These are phyloP conservation scores for Uropsilus gracilis DNA, from an alignment of 2,113 vertebrate species.

Conservation along the genomic window DNA sequence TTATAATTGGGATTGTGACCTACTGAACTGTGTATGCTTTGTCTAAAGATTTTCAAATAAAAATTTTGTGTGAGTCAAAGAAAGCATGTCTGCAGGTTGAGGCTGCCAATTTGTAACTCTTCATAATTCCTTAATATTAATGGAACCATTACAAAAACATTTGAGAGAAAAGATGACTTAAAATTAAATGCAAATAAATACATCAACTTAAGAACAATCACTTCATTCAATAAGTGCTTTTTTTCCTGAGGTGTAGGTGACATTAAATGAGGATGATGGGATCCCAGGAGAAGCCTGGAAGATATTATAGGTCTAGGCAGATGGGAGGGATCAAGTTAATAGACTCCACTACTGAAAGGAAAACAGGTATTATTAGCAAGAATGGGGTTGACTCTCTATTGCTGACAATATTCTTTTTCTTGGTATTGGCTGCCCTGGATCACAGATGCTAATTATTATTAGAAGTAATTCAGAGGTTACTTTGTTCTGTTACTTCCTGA, in stretches of 20 bases:
- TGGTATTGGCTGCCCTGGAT: background rate
- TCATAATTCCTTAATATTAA: conserved; percentile 62
- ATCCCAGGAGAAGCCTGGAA: background rate
- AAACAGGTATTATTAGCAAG: background rate
- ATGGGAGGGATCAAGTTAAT: background rate
- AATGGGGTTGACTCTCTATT: background rate
- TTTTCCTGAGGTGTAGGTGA: background rate
- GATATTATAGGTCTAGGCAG: background rate
- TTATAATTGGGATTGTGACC: conserved; percentile 54
- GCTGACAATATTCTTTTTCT: background rate
- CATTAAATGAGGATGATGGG: conserved; percentile 2
- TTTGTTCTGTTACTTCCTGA: conserved; percentile 35
- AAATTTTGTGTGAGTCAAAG: conserved; percentile 20
- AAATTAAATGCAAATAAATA: conserved; percentile 65
- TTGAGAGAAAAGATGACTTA: conserved; percentile 53
- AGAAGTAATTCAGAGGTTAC: background rate
- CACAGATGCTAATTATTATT: conserved; percentile 22
- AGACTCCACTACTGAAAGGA: background rate
- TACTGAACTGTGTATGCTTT: conserved; percentile 48
- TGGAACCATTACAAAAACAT: conserved; percentile 51
- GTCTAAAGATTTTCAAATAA: conserved; percentile 65
- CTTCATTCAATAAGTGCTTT: conserved; percentile 10
- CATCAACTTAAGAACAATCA: conserved; percentile 47
- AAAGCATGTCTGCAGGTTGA: conserved; percentile 14
- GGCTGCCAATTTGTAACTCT: conserved; percentile 44